These are phyloP conservation scores for Colletes gigas DNA, from an alignment of 1,140 invertebrate genomes.

Conservation along the genomic window DNA sequence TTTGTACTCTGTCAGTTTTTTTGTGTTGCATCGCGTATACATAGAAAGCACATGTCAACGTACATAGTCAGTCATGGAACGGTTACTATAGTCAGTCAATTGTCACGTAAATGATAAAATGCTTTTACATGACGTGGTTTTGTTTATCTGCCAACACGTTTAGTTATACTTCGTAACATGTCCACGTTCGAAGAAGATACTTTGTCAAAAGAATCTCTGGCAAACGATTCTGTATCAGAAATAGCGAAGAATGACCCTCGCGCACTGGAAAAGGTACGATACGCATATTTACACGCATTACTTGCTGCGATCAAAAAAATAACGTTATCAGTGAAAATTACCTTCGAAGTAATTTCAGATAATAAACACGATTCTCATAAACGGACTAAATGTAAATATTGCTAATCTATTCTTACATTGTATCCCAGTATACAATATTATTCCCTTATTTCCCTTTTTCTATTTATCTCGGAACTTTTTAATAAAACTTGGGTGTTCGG, in stretches of 20 bases:
- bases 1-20: background rate
- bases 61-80: background rate
- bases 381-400: no score
- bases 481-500: no score
- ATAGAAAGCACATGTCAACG: no score
- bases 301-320: background rate
- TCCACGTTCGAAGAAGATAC: slow-evolving; percentile 2
- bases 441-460: no score
- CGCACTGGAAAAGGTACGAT: background rate
- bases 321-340: no score
- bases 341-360: no score
- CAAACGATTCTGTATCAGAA: background rate
- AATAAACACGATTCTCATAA: no score
- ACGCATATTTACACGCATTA: no score
- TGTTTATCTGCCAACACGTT: background rate
- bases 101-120: slow-evolving; percentile 31
- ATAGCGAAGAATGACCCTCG: background rate
- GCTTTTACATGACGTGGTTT: background rate
- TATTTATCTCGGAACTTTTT: no score
- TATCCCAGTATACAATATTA: no score
- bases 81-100: background rate
- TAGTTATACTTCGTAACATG: background rate
- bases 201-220: no score
- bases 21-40: background rate
- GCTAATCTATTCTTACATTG: no score